Percentiles rank a stretch among this genome's conserved stretches.
phyloP scores from a whole-genome alignment of 2,113 vertebrate species.

The Telmatochromis brachygnathus region DNA sequence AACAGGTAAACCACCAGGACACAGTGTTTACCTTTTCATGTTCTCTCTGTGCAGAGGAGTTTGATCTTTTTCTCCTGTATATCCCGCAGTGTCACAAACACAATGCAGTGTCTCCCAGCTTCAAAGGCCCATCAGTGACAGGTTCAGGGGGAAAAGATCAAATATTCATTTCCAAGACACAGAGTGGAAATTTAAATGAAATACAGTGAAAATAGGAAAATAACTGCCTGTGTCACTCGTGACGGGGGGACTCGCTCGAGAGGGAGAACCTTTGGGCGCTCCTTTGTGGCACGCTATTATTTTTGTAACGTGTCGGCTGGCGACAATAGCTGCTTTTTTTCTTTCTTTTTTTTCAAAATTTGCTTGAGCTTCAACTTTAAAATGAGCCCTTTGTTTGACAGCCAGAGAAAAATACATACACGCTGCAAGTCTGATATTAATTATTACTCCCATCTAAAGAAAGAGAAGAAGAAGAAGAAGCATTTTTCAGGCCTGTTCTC shows the following conservation, averaged over 20 bases:
- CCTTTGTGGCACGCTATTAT: slow-evolving; percentile 28
- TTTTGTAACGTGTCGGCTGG: background rate
- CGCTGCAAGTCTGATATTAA: slow-evolving; percentile 2
- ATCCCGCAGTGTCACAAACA: slow-evolving; percentile 68
- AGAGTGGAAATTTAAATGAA: slow-evolving; percentile 70
- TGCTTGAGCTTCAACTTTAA: slow-evolving; percentile 6
- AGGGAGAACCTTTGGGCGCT: slow-evolving; percentile 49
- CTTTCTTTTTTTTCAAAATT: background rate
- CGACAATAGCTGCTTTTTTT: background rate
- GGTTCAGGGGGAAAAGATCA: slow-evolving; percentile 68
- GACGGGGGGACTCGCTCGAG: slow-evolving; percentile 35
- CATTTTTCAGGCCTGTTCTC: background rate
- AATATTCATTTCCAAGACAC: slow-evolving; percentile 69
- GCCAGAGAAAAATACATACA: background rate
- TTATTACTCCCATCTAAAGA: slow-evolving; percentile 22
- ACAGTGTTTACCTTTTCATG: slow-evolving; percentile 57
- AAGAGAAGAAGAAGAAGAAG: background rate
- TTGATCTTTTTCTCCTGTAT: slow-evolving; percentile 63
- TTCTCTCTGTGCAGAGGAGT: slow-evolving; percentile 49
- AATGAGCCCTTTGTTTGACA: slow-evolving; percentile 13
- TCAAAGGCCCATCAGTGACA: slow-evolving; percentile 72
- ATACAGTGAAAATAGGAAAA: slow-evolving; percentile 57
- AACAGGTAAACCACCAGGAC: slow-evolving; percentile 63
- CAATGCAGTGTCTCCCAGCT: slow-evolving; percentile 59
- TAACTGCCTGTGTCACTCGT: slow-evolving; percentile 50